Percentiles rank a stretch among this genome's conserved stretches.
Evolutionary conservation across 92 coral and sea anemone genomes (phyloP).

Genomic region (Virgularia gustaviana): DNA sequence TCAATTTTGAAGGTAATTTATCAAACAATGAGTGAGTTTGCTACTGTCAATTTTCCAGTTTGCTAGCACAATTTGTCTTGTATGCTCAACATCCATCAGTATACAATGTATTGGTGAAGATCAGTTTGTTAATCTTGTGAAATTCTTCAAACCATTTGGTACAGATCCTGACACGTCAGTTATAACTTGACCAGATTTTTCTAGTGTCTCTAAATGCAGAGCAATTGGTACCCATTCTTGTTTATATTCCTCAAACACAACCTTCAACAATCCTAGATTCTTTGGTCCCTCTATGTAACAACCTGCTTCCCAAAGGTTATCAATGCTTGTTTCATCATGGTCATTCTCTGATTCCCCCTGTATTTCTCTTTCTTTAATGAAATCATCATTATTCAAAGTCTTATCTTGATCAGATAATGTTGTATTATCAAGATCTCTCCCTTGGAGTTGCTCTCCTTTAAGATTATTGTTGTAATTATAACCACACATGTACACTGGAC

Average conservation of each 20-base stretch:
- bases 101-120: too few species aligned
- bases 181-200: constrained; percentile 68
- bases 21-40: too few species aligned
- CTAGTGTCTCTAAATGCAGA: constrained; percentile 63
- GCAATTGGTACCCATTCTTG: constrained; percentile 83
- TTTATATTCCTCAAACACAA: constrained; percentile 63
- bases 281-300: constrained; percentile 79
- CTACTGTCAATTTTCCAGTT: too few species aligned
- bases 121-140: constrained; percentile 63
- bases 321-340: not conserved
- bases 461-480: constrained; percentile 43
- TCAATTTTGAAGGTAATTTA: too few species aligned
- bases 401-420: not conserved
- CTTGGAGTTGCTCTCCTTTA: constrained; percentile 5
- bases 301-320: constrained; percentile 59
- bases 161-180: constrained; percentile 75
- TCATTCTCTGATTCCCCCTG: constrained; percentile 21
- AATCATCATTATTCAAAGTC: not conserved
- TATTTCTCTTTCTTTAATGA: constrained; percentile 18
- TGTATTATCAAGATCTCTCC: not conserved
- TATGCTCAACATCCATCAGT: too few species aligned
- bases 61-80: too few species aligned
- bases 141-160: constrained; percentile 83
- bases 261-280: constrained; percentile 67
- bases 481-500: constrained; percentile 70